These are phyloP conservation scores for Opisthograptis luteolata DNA, from an alignment of 2,888 invertebrate genomes.

Conservation along the genomic window DNA sequence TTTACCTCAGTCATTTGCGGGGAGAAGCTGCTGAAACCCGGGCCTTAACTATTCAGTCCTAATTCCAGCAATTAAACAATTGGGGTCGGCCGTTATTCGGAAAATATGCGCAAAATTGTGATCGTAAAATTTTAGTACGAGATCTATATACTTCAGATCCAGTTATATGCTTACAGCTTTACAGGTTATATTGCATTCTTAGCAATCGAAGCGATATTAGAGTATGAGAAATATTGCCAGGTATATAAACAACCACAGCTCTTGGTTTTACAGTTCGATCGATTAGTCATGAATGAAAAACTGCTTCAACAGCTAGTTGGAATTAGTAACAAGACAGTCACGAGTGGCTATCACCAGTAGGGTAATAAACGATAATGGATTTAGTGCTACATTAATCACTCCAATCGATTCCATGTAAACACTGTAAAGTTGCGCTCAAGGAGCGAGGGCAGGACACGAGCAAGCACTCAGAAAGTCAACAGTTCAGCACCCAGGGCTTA, in stretches of 20 bases:
- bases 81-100: slow-evolving; percentile 54
- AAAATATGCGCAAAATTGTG: slow-evolving; percentile 48
- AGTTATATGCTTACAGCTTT: slow-evolving; percentile 40
- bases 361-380: slow-evolving; percentile 8
- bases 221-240: slow-evolving; percentile 30
- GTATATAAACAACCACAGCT: slow-evolving; percentile 18
- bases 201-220: slow-evolving; percentile 39
- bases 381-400: slow-evolving; percentile 30
- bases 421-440: slow-evolving; percentile 21
- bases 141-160: slow-evolving; percentile 39
- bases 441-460: slow-evolving; percentile 57
- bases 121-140: slow-evolving; percentile 49
- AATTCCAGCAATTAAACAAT: slow-evolving; percentile 55
- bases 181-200: slow-evolving; percentile 31
- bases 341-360: slow-evolving; percentile 17
- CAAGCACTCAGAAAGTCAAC: slow-evolving; percentile 74
- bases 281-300: slow-evolving; percentile 35
- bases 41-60: slow-evolving; percentile 44
- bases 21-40: too few species aligned
- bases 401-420: slow-evolving; percentile 22
- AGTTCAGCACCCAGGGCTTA: slow-evolving; percentile 62
- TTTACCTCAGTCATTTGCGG: too few species aligned
- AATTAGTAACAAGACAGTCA: slow-evolving; percentile 25
- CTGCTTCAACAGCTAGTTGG: slow-evolving; percentile 29
- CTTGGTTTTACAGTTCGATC: slow-evolving; percentile 27